phyloP scores from a whole-genome alignment of 2,888 invertebrate species.

The Hybos culiciformis region DNA sequence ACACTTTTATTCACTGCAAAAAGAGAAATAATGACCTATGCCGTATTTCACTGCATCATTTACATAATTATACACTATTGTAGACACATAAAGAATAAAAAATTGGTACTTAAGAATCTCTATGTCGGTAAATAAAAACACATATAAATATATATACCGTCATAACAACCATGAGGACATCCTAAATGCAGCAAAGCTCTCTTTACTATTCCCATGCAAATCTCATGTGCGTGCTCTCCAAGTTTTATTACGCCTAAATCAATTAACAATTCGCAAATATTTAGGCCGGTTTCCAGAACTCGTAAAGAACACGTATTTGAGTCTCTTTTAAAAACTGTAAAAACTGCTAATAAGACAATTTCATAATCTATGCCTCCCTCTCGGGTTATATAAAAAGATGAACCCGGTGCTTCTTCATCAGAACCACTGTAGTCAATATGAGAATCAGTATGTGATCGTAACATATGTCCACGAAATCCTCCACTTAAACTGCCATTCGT shows the following conservation, averaged over 20 bases:
- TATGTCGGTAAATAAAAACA: too few relatives aligned
- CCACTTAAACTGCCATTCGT: conserved; percentile 26
- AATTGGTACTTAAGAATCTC: too few relatives aligned
- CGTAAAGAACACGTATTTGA: conserved; percentile 69
- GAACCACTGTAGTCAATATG: conserved; percentile 79
- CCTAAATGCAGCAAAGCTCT: conserved; percentile 67
- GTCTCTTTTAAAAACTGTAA: conserved; percentile 74
- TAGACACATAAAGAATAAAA: too few relatives aligned
- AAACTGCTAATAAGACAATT: conserved; percentile 73
- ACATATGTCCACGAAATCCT: conserved; percentile 45
- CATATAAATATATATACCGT: too few relatives aligned
- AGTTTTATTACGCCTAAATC: conserved; percentile 72
- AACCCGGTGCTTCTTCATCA: conserved; percentile 79
- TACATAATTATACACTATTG: too few relatives aligned
- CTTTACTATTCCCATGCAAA: conserved; percentile 34
- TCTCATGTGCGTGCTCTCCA: conserved; percentile 35
- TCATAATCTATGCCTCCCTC: conserved; percentile 89
- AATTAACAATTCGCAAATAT: conserved; percentile 79
- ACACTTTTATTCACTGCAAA: too few relatives aligned
- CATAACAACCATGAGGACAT: conserved; percentile 85
- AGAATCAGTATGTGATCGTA: conserved; percentile 81
- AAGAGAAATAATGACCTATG: too few relatives aligned
- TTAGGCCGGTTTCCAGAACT: conserved; percentile 85
- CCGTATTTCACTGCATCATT: too few relatives aligned
- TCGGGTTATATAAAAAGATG: conserved; percentile 81